Conservation (phyloP, 2,797 vertebrate species). For the Dendrocincla tyrannina region DNA sequence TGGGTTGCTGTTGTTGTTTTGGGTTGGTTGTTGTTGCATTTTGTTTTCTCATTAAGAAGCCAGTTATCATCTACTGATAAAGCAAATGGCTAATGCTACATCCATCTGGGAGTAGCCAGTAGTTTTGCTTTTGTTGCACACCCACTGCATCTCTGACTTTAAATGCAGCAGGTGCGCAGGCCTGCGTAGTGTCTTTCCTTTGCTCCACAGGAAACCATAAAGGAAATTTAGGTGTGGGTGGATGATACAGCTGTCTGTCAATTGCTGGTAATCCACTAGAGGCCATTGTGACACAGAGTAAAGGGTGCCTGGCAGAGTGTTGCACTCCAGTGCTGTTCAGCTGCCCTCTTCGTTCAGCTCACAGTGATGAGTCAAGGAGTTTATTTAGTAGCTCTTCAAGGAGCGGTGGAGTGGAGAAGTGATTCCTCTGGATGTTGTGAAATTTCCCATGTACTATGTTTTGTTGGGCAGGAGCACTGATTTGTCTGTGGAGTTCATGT, state of each 20-base stretch:
- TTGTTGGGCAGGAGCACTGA: background rate
- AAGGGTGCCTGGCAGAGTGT: background rate
- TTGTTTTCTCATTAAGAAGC: background rate
- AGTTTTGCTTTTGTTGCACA: constrained; percentile 62
- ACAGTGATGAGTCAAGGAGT: background rate
- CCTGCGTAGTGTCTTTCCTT: constrained; percentile 79
- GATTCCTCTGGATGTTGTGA: constrained; percentile 8
- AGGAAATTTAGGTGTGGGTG: constrained; percentile 67
- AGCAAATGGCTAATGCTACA: constrained; percentile 68
- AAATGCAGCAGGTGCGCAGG: constrained; percentile 85
- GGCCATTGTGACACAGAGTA: constrained; percentile 82
- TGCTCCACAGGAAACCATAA: constrained; percentile 88
- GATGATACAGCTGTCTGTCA: constrained; percentile 86
- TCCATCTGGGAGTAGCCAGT: constrained; percentile 74
- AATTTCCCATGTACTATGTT: background rate
- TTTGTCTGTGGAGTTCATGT: background rate
- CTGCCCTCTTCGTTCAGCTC: background rate
- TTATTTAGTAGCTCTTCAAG: background rate
- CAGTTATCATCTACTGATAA: background rate
- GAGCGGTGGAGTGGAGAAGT: background rate
- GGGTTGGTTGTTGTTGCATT: too few species aligned
- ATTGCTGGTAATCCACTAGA: constrained; percentile 82
- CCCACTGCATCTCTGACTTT: constrained; percentile 64
- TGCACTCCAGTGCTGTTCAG: background rate
- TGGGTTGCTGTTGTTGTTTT: too few species aligned